Evolutionary conservation across 2,888 invertebrate genomes (phyloP).

Genomic region (Agonopterix heracliana): DNA sequence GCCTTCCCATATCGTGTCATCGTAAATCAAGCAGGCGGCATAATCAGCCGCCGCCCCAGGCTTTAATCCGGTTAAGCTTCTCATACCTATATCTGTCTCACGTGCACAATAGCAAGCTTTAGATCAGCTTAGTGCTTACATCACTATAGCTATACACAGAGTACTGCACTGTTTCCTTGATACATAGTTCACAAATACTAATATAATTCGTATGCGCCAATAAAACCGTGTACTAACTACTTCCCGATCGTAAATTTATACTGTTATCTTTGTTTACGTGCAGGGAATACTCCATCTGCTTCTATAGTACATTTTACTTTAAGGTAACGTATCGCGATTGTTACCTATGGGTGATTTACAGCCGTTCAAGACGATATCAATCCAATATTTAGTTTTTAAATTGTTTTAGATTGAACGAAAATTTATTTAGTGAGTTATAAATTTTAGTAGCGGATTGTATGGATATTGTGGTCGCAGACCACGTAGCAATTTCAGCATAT

Average conservation of each 20-base stretch:
- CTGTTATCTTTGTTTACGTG: slow-evolving; percentile 46
- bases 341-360: not conserved
- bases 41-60: slow-evolving; percentile 62
- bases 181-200: slow-evolving; percentile 30
- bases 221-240: slow-evolving; percentile 45
- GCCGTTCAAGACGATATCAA: no score
- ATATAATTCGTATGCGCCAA: slow-evolving; percentile 41
- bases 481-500: slow-evolving; percentile 68
- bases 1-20: slow-evolving; percentile 57
- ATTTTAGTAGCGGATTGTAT: not conserved
- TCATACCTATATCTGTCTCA: slow-evolving; percentile 61
- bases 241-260: slow-evolving; percentile 43
- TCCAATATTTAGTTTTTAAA: no score
- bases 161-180: slow-evolving; percentile 27
- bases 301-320: slow-evolving; percentile 4
- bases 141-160: slow-evolving; percentile 14
- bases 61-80: slow-evolving; percentile 65
- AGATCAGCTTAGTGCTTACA: slow-evolving; percentile 34
- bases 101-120: slow-evolving; percentile 56
- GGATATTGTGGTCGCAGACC: slow-evolving; percentile 46
- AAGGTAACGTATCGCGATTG: not conserved
- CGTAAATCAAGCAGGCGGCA: slow-evolving; percentile 68
- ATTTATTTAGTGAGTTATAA: no score
- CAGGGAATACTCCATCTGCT: slow-evolving; percentile 25
- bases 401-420: no score